Conservation (phyloP, 2,113 vertebrate species). For the Protobothrops flavoviridis region DNA sequence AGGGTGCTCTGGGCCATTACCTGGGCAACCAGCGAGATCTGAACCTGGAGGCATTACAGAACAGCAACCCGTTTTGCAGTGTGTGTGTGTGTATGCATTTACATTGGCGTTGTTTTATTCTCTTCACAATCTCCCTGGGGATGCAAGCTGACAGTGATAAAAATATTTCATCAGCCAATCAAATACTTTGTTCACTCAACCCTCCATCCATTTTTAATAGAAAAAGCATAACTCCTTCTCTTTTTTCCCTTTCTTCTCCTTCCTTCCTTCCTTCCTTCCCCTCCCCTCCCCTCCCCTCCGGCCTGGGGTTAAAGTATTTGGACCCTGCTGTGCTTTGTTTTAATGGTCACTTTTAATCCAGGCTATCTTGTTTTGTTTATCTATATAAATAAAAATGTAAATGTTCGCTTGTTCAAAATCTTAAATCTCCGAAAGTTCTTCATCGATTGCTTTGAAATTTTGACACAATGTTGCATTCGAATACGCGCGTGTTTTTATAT, state of each 20-base stretch:
- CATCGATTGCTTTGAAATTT: no score
- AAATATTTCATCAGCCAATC: not conserved
- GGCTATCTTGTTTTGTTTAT: not conserved
- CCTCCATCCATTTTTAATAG: not conserved
- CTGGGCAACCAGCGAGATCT: not conserved
- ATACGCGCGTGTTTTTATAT: no score
- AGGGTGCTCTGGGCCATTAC: not conserved
- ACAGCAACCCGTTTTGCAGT: not conserved
- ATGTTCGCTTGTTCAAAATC: no score
- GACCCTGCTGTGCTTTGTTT: not conserved
- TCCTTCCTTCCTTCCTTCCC: not conserved
- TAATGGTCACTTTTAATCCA: not conserved
- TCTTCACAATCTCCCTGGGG: not conserved
- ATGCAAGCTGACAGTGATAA: not conserved
- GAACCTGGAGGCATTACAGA: not conserved
- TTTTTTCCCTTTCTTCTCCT: not conserved
- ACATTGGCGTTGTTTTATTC: not conserved
- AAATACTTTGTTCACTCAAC: not conserved
- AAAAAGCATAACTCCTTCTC: not conserved
- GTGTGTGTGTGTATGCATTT: not conserved
- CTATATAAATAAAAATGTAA: no score
- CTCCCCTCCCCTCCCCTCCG: not conserved
- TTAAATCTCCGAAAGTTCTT: no score
- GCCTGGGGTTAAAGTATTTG: not conserved
- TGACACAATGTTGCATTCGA: no score